Evolutionary conservation across 2,888 invertebrate species (phyloP).

Genomic region (Cosmia pyralina): DNA sequence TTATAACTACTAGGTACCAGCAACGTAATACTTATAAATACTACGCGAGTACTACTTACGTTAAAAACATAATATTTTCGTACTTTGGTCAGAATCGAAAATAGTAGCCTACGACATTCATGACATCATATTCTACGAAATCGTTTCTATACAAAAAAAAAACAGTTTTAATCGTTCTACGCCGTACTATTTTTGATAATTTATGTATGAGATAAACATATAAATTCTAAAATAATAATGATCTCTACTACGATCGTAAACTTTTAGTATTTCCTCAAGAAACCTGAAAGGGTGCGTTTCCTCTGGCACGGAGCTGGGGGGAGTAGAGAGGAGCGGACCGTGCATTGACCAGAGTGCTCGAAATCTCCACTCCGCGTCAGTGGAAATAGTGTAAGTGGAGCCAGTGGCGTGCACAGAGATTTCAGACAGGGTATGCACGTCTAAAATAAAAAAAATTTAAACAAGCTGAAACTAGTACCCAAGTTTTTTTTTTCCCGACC

Average conservation of each 20-base stretch:
- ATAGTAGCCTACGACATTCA: conserved; percentile 46
- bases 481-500: too few relatives aligned
- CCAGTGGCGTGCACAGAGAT: too few relatives aligned
- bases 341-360: too few relatives aligned
- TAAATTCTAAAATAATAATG: conserved; percentile 20
- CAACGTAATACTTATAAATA: conserved; percentile 57
- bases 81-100: conserved; percentile 30
- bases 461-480: too few relatives aligned
- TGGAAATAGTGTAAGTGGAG: too few relatives aligned
- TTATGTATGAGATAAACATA: conserved; percentile 13
- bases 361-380: too few relatives aligned
- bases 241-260: conserved; percentile 14
- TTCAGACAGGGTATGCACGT: too few relatives aligned
- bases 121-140: conserved; percentile 50
- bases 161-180: neutral
- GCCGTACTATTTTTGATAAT: conserved; percentile 3
- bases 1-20: conserved; percentile 20
- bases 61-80: conserved; percentile 18
- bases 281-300: neutral
- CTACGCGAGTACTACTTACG: conserved; percentile 12
- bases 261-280: conserved; percentile 19
- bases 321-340: too few relatives aligned
- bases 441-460: too few relatives aligned
- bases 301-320: too few relatives aligned
- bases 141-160: neutral